Evolutionary conservation across 2,113 vertebrate species (phyloP).

Genomic region (Condylura cristata): DNA sequence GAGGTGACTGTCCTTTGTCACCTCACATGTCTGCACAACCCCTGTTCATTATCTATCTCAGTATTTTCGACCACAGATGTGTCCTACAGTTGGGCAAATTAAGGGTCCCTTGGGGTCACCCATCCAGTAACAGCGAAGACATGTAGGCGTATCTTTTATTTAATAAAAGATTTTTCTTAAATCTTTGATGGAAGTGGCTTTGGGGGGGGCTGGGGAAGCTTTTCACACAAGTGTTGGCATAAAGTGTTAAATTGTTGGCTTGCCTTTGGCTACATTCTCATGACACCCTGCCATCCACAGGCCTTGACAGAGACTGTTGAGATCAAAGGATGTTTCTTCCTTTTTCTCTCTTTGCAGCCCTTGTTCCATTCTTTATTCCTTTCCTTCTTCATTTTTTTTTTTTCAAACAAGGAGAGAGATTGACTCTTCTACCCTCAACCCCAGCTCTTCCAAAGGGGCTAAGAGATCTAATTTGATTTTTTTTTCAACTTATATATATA

Average conservation of each 20-base stretch:
- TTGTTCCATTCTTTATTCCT: not conserved
- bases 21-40: fast-evolving
- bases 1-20: not conserved
- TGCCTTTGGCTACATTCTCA: not conserved
- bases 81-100: not conserved
- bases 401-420: not conserved
- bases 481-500: no score
- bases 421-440: not conserved
- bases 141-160: no score
- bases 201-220: not conserved
- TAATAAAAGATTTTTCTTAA: no score
- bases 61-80: not conserved
- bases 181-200: not conserved
- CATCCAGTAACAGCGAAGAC: constrained; percentile 18
- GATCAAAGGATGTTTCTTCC: not conserved
- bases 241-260: not conserved
- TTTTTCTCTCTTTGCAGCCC: no score
- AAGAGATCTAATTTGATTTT: not conserved
- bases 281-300: not conserved
- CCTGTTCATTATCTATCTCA: not conserved
- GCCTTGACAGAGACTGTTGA: not conserved
- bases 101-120: not conserved
- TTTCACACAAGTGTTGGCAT: not conserved
- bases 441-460: not conserved
- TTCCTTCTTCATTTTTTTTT: not conserved